Percentiles rank a stretch among this genome's conserved stretches.
These are phyloP conservation scores for Yponomeuta malinellus DNA, from an alignment of 2,888 invertebrate genomes.

Conservation along the genomic window DNA sequence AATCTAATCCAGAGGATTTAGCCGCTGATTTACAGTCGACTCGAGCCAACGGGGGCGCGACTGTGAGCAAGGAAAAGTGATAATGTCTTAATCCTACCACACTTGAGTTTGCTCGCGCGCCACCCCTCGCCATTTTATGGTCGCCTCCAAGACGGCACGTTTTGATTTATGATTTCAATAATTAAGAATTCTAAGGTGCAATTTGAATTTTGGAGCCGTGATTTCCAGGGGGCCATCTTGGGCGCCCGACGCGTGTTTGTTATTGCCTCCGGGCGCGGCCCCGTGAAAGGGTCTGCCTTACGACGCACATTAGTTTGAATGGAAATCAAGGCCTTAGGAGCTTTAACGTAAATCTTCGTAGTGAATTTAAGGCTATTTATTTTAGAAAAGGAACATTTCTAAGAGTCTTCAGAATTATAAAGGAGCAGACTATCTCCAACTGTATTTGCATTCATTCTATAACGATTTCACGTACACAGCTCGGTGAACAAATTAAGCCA, in stretches of 20 bases:
- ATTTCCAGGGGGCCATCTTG: conserved; percentile 54
- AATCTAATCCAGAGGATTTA: conserved; percentile 76
- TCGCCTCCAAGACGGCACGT: conserved; percentile 71
- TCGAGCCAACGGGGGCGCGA: conserved; percentile 61
- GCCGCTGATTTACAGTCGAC: conserved; percentile 74
- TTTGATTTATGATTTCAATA: conserved; percentile 77
- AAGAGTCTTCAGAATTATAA: background rate
- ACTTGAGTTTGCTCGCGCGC: conserved; percentile 57
- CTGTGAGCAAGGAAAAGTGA: conserved; percentile 78
- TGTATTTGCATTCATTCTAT: background rate
- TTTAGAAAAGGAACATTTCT: background rate
- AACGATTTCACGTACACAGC: background rate
- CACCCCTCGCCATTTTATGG: conserved; percentile 63
- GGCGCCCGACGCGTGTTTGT: conserved; percentile 70
- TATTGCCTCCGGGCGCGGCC: conserved; percentile 52
- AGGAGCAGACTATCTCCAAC: background rate
- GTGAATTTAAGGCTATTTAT: background rate
- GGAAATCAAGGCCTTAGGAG: background rate
- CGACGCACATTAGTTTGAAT: background rate
- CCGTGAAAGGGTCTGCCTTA: conserved; percentile 54
- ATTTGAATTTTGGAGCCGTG: conserved; percentile 70
- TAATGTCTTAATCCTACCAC: conserved; percentile 80
- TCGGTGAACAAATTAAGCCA: background rate
- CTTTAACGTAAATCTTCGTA: background rate
- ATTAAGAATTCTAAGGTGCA: conserved; percentile 76